A percentile compares a stretch with the other conserved stretches of the same genome.
Conservation (phyloP, 2,113 vertebrate species). For the Caloenas nicobarica region DNA sequence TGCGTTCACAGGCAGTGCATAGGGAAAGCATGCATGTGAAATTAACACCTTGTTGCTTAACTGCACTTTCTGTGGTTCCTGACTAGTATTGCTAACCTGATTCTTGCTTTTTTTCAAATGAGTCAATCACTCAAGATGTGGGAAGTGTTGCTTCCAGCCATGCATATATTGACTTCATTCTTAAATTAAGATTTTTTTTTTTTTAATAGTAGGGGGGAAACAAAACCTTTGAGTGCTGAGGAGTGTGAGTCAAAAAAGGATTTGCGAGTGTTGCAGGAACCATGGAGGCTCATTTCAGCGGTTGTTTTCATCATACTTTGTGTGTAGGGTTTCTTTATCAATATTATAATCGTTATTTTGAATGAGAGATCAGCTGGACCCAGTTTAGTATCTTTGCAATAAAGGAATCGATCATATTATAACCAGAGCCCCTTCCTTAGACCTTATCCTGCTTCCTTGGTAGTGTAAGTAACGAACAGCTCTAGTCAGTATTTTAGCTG, state of each 20-base stretch:
- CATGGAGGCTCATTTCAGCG: neutral
- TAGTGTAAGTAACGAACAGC: rapidly evolving
- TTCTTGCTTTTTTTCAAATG: neutral
- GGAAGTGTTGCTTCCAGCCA: neutral
- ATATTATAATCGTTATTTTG: too few relatives aligned
- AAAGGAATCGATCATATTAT: rapidly evolving
- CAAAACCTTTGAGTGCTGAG: neutral
- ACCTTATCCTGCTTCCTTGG: neutral
- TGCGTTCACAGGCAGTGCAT: neutral
- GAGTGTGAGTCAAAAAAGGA: neutral
- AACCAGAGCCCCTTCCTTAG: neutral
- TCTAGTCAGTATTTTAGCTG: neutral
- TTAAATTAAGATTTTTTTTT: neutral
- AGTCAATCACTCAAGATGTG: neutral
- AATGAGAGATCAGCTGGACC: neutral
- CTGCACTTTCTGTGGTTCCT: neutral
- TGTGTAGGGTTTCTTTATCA: neutral
- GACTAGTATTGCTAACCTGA: neutral
- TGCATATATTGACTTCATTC: neutral
- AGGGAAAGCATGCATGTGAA: neutral
- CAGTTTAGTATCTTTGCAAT: neutral
- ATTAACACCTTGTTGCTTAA: neutral
- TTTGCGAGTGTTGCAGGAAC: neutral
- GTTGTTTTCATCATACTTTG: neutral
- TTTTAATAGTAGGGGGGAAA: neutral